Conservation (phyloP, 2,113 vertebrate species). For the Calidris pygmaea region DNA sequence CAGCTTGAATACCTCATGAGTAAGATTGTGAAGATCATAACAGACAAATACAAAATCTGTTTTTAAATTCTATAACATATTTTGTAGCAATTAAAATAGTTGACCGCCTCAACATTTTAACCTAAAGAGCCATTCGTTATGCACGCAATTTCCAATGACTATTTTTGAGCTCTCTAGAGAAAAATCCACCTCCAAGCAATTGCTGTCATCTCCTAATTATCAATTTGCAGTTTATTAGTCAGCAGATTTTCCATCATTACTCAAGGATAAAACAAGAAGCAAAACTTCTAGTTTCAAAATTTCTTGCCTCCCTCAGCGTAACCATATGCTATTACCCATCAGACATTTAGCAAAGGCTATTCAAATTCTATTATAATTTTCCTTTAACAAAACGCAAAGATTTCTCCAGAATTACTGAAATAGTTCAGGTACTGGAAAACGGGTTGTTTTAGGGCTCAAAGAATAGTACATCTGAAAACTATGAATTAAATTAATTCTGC, state of each 20-base stretch:
- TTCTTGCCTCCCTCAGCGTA: not conserved
- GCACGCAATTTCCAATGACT: not conserved
- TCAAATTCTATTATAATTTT: not conserved
- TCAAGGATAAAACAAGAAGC: not conserved
- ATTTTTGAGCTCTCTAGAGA: not conserved
- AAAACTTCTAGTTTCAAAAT: not conserved
- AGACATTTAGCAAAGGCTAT: not conserved
- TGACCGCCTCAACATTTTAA: conserved; percentile 8
- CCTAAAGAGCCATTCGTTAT: not conserved
- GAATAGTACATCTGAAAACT: not conserved
- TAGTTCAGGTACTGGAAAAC: not conserved
- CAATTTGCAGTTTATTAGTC: not conserved
- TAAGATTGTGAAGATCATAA: not conserved
- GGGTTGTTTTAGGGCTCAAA: conserved; percentile 15
- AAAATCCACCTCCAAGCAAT: not conserved
- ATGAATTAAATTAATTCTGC: not conserved
- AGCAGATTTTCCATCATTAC: not conserved
- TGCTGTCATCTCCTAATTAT: not conserved
- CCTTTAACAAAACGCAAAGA: not conserved
- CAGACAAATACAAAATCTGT: conserved; percentile 29
- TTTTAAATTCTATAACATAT: not conserved
- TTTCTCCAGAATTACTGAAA: not conserved
- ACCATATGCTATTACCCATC: not conserved
- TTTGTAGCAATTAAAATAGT: conserved; percentile 21
- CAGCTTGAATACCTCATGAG: conserved; percentile 20